Evolutionary conservation across 2,113 vertebrate genomes (phyloP).

Genomic region (Microtus montanus): DNA sequence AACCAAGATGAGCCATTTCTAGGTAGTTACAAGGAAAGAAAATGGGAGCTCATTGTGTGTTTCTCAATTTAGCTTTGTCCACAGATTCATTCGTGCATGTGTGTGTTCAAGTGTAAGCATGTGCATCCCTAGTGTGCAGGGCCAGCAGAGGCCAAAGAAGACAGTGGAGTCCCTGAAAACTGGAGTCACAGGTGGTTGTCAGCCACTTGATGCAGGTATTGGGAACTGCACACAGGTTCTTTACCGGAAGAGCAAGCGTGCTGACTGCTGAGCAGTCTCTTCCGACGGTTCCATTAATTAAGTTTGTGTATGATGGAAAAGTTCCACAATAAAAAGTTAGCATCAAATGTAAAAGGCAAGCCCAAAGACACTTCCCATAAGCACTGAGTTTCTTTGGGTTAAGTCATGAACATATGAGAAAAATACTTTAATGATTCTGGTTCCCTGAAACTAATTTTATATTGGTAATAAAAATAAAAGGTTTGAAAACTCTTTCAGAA

Average conservation of each 20-base stretch:
- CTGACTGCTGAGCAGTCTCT: neutral
- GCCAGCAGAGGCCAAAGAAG: neutral
- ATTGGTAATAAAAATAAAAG: neutral
- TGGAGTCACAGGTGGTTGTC: neutral
- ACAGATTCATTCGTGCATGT: too few species aligned
- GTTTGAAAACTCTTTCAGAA: neutral
- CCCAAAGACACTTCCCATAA: neutral
- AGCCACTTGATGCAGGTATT: neutral
- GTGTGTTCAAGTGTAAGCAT: neutral
- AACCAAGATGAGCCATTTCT: neutral
- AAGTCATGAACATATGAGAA: neutral
- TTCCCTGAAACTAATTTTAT: slow-evolving; percentile 3
- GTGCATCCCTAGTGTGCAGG: neutral
- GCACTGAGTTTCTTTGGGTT: neutral
- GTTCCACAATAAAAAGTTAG: neutral
- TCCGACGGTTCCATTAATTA: neutral
- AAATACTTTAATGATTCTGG: neutral
- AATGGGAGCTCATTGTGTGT: neutral
- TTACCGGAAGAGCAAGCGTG: too few species aligned
- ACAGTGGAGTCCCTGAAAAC: neutral
- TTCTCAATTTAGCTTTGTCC: neutral
- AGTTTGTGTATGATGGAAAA: neutral
- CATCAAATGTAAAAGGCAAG: neutral
- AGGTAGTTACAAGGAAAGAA: neutral
- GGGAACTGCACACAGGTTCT: neutral